These are phyloP conservation scores for Gallinago nigripennis DNA, from an alignment of 2,797 vertebrate genomes.

Conservation along the genomic window DNA sequence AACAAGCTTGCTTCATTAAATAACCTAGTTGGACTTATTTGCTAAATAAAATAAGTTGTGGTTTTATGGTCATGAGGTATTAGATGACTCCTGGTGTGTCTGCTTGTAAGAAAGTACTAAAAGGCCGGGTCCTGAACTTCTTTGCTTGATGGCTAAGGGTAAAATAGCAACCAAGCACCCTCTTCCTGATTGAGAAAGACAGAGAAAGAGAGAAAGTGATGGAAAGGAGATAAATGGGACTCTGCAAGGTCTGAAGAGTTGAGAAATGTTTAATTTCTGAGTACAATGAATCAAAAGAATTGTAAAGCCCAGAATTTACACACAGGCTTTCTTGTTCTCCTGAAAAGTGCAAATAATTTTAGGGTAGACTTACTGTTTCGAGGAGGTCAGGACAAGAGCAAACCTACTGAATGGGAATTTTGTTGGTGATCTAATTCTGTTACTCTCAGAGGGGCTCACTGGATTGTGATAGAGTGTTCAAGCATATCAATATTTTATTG, in stretches of 20 bases:
- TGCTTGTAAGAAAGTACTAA: not conserved
- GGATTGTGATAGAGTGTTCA: not conserved
- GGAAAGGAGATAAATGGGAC: not conserved
- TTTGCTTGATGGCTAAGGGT: not conserved
- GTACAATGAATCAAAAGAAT: not conserved
- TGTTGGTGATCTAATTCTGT: not conserved
- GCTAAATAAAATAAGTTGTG: slow-evolving; percentile 48
- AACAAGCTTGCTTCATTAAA: slow-evolving; percentile 38
- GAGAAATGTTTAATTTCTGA: not conserved
- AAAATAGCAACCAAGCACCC: not conserved
- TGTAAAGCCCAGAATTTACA: not conserved
- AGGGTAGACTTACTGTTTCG: not conserved
- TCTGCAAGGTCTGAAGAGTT: not conserved
- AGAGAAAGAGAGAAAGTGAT: not conserved
- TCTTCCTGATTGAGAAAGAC: not conserved
- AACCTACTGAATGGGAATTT: not conserved
- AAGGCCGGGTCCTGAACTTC: not conserved
- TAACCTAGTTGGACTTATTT: slow-evolving; percentile 29
- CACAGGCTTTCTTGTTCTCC: not conserved
- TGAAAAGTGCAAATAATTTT: slow-evolving; percentile 11
- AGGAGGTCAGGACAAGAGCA: not conserved
- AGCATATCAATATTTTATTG: not conserved
- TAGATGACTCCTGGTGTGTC: not conserved
- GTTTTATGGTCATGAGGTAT: not conserved
- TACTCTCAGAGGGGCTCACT: not conserved